These are phyloP conservation scores for Tinamus guttatus DNA, from an alignment of 2,113 vertebrate genomes.

Conservation along the genomic window DNA sequence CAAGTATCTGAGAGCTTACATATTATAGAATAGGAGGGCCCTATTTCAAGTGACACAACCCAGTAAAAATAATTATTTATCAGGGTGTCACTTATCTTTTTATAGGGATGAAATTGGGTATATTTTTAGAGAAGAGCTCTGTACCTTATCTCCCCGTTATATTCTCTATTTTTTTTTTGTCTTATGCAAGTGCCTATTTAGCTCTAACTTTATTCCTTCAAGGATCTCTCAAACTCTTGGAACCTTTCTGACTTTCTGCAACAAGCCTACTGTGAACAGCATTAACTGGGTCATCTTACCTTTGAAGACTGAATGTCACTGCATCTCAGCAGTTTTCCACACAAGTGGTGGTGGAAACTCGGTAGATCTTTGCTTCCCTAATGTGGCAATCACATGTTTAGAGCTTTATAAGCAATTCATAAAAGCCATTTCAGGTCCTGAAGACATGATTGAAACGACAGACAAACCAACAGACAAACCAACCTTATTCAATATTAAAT, in stretches of 20 bases:
- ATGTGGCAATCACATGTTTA: neutral
- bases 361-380: neutral
- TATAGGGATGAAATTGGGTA: neutral
- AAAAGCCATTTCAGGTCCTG: neutral
- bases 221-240: neutral
- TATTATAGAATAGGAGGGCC: neutral
- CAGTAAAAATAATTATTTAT: neutral
- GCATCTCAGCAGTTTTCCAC: neutral
- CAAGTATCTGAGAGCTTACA: neutral
- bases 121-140: neutral
- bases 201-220: neutral
- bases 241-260: neutral
- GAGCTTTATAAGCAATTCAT: neutral
- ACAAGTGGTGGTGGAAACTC: neutral
- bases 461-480: neutral
- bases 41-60: neutral
- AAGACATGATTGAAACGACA: neutral
- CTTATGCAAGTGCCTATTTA: neutral
- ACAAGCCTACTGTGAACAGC: neutral
- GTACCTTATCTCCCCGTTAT: neutral
- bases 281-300: neutral
- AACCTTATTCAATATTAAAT: neutral
- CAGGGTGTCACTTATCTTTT: neutral
- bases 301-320: neutral
- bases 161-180: neutral